These are phyloP conservation scores for Ia io DNA, from an alignment of 2,113 vertebrate species.

Conservation along the genomic window DNA sequence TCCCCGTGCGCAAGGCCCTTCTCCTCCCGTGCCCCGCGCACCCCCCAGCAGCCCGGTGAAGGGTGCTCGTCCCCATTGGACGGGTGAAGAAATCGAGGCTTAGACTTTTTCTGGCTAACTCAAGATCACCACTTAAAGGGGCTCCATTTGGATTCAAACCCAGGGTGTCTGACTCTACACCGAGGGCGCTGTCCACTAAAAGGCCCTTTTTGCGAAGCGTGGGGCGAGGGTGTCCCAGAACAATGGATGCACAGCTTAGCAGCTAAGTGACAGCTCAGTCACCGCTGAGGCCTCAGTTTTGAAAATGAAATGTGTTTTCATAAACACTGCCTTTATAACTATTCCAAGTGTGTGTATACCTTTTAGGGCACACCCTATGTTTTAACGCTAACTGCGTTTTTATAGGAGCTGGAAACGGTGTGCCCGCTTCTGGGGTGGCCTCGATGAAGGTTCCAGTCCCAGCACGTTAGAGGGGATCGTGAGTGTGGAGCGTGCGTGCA, in stretches of 20 bases:
- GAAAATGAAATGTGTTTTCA: too few species aligned
- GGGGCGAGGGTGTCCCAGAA: too few species aligned
- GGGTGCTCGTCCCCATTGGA: neutral
- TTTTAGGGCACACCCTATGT: neutral
- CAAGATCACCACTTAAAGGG: too few species aligned
- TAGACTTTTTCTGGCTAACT: neutral
- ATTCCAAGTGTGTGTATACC: too few species aligned
- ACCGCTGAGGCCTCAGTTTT: too few species aligned
- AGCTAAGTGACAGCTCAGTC: too few species aligned
- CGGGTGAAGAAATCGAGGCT: neutral
- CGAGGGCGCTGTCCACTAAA: neutral
- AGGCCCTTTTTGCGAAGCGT: neutral
- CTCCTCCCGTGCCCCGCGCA: accelerated
- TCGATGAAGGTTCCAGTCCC: neutral
- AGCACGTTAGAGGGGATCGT: neutral
- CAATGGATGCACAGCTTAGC: too few species aligned
- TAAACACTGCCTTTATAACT: too few species aligned
- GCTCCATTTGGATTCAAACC: neutral
- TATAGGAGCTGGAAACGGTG: neutral
- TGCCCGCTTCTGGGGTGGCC: neutral
- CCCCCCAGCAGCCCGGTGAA: accelerated
- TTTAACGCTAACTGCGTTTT: neutral
- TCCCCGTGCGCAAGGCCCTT: accelerated
- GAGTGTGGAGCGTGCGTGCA: accelerated
- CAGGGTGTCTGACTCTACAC: neutral